phyloP scores from a whole-genome alignment of 2,888 invertebrate genomes.

The Eucera pruinosa region DNA sequence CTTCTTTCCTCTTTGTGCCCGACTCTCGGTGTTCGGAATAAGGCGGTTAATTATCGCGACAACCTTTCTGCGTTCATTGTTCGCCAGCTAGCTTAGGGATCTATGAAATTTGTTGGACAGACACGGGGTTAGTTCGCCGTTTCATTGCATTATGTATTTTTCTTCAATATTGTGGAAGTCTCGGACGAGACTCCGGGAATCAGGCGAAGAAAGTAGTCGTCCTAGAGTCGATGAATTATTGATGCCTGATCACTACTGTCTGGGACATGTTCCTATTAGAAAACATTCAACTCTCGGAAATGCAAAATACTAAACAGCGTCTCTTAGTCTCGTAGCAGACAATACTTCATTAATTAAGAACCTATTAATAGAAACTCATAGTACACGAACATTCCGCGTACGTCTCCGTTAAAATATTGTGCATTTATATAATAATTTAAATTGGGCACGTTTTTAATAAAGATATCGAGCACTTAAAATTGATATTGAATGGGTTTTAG shows the following conservation, averaged over 20 bases:
- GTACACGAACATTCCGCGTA: not conserved
- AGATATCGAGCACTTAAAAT: too few relatives aligned
- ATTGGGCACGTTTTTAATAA: too few relatives aligned
- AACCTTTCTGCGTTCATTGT: not conserved
- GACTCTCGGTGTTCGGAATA: constrained; percentile 21
- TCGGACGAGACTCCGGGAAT: too few relatives aligned
- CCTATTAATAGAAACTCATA: not conserved
- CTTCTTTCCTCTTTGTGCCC: constrained; percentile 37
- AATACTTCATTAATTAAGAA: not conserved
- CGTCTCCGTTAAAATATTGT: not conserved
- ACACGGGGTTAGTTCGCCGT: not conserved
- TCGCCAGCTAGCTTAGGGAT: not conserved
- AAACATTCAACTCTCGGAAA: constrained; percentile 12
- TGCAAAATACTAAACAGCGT: constrained; percentile 15
- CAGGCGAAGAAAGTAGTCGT: constrained; percentile 9
- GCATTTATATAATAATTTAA: too few relatives aligned
- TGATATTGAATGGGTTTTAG: too few relatives aligned
- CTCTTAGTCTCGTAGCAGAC: not conserved
- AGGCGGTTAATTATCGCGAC: constrained; percentile 54
- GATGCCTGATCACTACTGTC: constrained; percentile 21
- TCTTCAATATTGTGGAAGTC: not conserved
- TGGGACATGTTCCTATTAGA: constrained; percentile 21
- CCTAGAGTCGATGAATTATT: constrained; percentile 28
- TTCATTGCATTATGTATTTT: not conserved
- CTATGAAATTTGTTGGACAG: not conserved